Evolutionary conservation across 2,888 invertebrate species (phyloP).

Genomic region (Apantesis nais): DNA sequence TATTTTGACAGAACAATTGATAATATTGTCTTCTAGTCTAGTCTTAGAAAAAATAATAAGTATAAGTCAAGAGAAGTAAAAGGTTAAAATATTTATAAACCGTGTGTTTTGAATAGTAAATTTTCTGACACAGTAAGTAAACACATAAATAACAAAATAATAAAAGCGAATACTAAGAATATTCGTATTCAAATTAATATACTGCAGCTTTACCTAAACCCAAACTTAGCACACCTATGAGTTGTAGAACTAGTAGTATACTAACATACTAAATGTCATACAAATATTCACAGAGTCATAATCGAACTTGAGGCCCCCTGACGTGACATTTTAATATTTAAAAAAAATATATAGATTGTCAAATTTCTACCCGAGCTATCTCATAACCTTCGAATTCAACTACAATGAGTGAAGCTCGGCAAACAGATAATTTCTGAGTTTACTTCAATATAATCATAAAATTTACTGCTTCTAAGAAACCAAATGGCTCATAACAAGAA

Average conservation of each 20-base stretch:
- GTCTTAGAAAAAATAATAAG: no score
- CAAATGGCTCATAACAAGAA: conserved; percentile 12
- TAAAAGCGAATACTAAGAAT: background rate
- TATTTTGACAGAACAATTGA: no score
- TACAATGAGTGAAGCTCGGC: background rate
- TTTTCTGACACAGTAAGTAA: background rate
- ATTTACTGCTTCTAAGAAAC: conserved; percentile 17
- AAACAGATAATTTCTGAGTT: background rate
- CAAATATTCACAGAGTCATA: background rate
- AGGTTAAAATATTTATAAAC: background rate
- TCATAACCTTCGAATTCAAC: background rate
- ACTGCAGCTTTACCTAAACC: no score
- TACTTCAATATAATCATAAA: conserved; percentile 16
- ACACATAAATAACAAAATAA: background rate
- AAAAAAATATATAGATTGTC: background rate
- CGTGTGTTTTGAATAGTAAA: background rate
- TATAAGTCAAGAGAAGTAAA: background rate
- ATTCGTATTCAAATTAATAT: background rate
- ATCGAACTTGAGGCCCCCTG: background rate
- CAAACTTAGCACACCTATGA: no score
- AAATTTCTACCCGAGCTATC: background rate
- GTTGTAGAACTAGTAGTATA: background rate
- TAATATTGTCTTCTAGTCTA: no score
- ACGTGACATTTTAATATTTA: background rate
- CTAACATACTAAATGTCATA: background rate